Evolutionary conservation across 2,888 invertebrate genomes (phyloP).

Genomic region (Clusia tigrina): DNA sequence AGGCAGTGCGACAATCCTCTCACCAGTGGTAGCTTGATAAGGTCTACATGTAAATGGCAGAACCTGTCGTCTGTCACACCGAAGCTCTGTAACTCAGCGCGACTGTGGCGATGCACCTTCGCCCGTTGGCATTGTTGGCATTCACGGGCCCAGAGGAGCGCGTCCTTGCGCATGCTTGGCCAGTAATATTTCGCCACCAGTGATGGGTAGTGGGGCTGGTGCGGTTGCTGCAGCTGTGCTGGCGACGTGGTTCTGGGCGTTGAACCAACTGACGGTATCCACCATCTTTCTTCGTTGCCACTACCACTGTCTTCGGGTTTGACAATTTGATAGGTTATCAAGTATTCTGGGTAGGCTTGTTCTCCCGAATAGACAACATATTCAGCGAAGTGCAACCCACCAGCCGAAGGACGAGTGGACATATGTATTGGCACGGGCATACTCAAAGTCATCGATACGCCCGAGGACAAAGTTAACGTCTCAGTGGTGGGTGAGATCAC

Average conservation of each 20-base stretch:
- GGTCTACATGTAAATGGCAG: no score
- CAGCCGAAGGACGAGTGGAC: conserved; percentile 78
- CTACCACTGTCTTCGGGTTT: conserved; percentile 71
- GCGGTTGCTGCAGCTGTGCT: conserved; percentile 52
- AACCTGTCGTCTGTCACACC: no score
- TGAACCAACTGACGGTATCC: conserved; percentile 64
- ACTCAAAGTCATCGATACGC: conserved; percentile 78
- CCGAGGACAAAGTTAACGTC: conserved; percentile 85
- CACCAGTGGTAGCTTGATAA: no score
- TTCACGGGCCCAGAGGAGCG: no score
- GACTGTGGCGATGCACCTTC: no score
- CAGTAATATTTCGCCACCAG: no score
- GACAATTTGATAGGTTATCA: conserved; percentile 92
- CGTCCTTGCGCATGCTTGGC: no score
- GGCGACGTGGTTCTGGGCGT: conserved; percentile 63
- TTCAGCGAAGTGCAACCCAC: conserved; percentile 93
- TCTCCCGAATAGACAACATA: conserved; percentile 97
- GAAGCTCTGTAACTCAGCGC: no score
- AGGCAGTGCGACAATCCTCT: no score
- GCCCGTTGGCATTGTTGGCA: no score
- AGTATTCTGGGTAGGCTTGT: conserved; percentile 95
- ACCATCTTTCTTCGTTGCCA: conserved; percentile 65
- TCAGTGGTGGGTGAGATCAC: conserved; percentile 70
- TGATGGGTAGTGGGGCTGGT: conserved; percentile 35
- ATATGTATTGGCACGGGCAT: conserved; percentile 69